Evolutionary conservation across 2,113 vertebrate species (phyloP).

Genomic region (Carlito syrichta): DNA sequence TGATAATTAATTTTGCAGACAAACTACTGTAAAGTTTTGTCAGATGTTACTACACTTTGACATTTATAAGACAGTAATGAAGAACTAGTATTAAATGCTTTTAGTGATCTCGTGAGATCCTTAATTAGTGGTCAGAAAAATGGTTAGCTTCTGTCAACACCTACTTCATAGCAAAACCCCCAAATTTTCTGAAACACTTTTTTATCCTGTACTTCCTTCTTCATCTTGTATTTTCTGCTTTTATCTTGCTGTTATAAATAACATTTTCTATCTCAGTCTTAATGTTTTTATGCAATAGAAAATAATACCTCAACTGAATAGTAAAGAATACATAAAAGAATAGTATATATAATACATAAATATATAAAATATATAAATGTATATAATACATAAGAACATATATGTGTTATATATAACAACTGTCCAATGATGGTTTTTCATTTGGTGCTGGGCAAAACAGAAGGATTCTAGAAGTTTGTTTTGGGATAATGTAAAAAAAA

Average conservation of each 20-base stretch:
- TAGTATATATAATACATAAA: background rate
- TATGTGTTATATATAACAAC: constrained; percentile 6
- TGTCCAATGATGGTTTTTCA: constrained; percentile 31
- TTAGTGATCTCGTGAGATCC: constrained; percentile 64
- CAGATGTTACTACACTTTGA: constrained; percentile 64
- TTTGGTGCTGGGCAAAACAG: background rate
- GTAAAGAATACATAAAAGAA: background rate
- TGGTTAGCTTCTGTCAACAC: constrained; percentile 69
- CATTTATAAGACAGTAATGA: constrained; percentile 69
- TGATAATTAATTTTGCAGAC: constrained; percentile 80
- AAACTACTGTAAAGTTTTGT: constrained; percentile 79
- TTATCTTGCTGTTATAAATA: constrained; percentile 20
- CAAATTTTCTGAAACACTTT: constrained; percentile 50
- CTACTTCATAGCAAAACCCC: constrained; percentile 63
- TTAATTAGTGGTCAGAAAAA: constrained; percentile 71
- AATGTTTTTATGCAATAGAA: constrained; percentile 55
- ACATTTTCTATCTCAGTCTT: constrained; percentile 45
- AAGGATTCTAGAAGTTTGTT: background rate
- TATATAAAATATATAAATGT: background rate
- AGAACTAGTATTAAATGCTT: constrained; percentile 73
- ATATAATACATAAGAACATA: background rate
- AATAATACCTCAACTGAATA: background rate
- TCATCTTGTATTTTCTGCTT: constrained; percentile 33
- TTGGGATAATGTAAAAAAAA: background rate
- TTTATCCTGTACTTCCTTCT: constrained; percentile 16